phyloP scores from a whole-genome alignment of 2,113 vertebrate species.

The Delphinapterus leucas region DNA sequence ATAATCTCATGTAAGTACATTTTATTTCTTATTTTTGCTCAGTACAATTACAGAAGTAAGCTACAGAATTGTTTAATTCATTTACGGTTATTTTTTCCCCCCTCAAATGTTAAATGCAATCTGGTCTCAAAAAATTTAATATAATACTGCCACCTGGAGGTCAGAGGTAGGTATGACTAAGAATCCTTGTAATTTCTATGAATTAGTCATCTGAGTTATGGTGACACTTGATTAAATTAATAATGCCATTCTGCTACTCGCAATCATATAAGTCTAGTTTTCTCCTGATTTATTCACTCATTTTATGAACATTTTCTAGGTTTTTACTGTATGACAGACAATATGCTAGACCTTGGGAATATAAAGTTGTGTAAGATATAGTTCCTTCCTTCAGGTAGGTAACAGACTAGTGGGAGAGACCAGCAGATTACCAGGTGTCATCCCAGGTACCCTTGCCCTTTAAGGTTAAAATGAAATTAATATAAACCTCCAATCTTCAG shows the following conservation, averaged over 20 bases:
- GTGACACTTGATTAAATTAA: background rate
- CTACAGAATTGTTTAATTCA: background rate
- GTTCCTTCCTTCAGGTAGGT: background rate
- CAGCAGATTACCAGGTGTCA: background rate
- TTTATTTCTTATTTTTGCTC: slow-evolving; percentile 13
- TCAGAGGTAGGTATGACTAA: background rate
- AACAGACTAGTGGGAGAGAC: background rate
- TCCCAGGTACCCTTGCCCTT: background rate
- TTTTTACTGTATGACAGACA: background rate
- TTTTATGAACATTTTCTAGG: background rate
- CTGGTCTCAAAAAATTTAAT: background rate
- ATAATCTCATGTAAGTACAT: background rate
- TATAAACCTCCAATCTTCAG: background rate
- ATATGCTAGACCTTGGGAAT: background rate
- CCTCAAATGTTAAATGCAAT: background rate
- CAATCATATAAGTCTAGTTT: background rate
- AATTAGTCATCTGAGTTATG: background rate
- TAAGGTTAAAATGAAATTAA: background rate
- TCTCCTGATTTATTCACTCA: background rate
- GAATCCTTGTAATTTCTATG: background rate
- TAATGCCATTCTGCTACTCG: background rate
- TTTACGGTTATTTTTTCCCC: background rate
- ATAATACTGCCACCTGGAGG: slow-evolving; percentile 71
- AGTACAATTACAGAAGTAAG: slow-evolving; percentile 37
- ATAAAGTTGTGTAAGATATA: background rate